phyloP scores from a whole-genome alignment of 2,797 vertebrate species.

The Anguilla pacifica region DNA sequence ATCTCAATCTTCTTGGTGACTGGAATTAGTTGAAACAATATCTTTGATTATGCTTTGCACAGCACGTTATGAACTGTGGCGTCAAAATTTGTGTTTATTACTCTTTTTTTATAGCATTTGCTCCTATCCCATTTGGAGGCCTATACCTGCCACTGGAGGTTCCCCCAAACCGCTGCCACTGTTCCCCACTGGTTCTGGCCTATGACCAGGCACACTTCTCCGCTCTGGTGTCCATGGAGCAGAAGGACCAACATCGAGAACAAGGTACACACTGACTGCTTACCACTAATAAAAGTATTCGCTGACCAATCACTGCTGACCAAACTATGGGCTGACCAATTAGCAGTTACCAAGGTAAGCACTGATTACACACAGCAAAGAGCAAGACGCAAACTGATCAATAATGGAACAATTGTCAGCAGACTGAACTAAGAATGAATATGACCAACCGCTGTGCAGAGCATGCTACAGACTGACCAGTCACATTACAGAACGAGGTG shows the following conservation, averaged over 20 bases:
- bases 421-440: neutral
- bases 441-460: neutral
- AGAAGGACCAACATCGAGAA: slow-evolving; percentile 95
- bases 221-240: slow-evolving; percentile 97
- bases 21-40: neutral
- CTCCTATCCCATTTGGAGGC: slow-evolving; percentile 95
- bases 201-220: slow-evolving; percentile 99
- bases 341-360: neutral
- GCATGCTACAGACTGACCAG: neutral
- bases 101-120: slow-evolving; percentile 79
- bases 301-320: slow-evolving; percentile 2
- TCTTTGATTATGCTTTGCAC: neutral
- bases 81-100: neutral
- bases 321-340: neutral
- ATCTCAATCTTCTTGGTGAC: neutral
- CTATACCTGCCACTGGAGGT: slow-evolving; percentile 97
- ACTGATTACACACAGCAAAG: neutral
- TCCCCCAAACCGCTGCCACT: slow-evolving; percentile 92
- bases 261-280: slow-evolving; percentile 79
- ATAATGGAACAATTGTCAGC: neutral
- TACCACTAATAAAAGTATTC: neutral
- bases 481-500: neutral
- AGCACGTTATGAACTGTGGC: neutral
- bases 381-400: neutral
- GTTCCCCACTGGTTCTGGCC: slow-evolving; percentile 94